Evolutionary conservation across 2,888 invertebrate genomes (phyloP).

Genomic region (Dioctria rufipes): DNA sequence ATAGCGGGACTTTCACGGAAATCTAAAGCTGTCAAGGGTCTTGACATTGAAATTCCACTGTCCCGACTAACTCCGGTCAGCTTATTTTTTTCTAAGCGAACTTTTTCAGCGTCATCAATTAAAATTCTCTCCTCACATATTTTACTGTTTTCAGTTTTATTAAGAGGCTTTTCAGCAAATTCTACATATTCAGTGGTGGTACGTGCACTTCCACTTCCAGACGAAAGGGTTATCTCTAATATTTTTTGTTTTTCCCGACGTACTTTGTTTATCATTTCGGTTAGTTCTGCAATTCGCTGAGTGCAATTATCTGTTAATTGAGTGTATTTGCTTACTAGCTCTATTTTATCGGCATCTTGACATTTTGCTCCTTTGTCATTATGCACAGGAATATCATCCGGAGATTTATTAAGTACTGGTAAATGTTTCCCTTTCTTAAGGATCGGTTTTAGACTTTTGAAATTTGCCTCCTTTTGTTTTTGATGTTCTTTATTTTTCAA

Average conservation of each 20-base stretch:
- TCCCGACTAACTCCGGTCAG: constrained; percentile 67
- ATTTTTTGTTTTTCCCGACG: constrained; percentile 74
- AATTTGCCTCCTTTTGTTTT: not conserved
- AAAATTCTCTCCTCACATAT: not conserved
- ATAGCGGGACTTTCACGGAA: constrained; percentile 60
- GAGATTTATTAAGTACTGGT: not conserved
- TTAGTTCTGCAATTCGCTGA: constrained; percentile 74
- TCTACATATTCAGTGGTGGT: constrained; percentile 70
- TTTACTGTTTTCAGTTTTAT: constrained; percentile 41
- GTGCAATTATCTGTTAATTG: constrained; percentile 74
- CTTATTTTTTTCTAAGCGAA: constrained; percentile 65
- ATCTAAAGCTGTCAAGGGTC: constrained; percentile 68
- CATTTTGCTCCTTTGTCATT: not conserved
- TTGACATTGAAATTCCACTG: constrained; percentile 69
- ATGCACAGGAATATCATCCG: not conserved
- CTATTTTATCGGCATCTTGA: not conserved
- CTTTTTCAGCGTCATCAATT: constrained; percentile 57
- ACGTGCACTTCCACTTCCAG: constrained; percentile 66
- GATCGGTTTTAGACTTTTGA: constrained; percentile 46
- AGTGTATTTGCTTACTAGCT: constrained; percentile 70
- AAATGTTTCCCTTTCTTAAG: constrained; percentile 33
- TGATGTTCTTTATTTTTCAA: constrained; percentile 56
- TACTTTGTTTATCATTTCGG: constrained; percentile 74
- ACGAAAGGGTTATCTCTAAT: constrained; percentile 70
- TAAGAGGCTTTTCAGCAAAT: constrained; percentile 63